phyloP scores from a whole-genome alignment of 2,888 invertebrate species.

The Torymus aiolomorphi region DNA sequence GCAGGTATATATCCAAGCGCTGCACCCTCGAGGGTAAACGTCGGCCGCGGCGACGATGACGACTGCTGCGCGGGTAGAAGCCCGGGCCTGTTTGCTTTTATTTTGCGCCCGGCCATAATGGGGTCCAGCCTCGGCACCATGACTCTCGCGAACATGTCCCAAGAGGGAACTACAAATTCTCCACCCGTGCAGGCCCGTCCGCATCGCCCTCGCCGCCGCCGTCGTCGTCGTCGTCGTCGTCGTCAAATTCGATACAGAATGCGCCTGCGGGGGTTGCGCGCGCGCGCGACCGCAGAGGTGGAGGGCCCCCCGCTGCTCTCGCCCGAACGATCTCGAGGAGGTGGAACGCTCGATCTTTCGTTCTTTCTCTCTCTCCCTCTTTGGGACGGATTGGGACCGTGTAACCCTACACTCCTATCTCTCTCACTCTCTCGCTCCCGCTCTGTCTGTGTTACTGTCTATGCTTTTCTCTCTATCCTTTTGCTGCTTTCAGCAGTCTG shows the following conservation, averaged over 20 bases:
- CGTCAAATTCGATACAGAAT: conserved; percentile 65
- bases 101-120: conserved; percentile 21
- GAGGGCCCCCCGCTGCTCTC: conserved; percentile 62
- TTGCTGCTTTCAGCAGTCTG: conserved; percentile 44
- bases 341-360: conserved; percentile 53
- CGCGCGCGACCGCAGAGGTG: conserved; percentile 26
- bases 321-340: conserved; percentile 60
- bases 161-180: conserved; percentile 59
- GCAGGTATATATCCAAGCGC: conserved; percentile 12
- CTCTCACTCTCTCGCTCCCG: conserved; percentile 5
- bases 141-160: conserved; percentile 30
- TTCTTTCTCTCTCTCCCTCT: conserved; percentile 17
- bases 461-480: conserved; percentile 35
- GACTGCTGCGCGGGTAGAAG: neutral
- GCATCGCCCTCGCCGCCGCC: conserved; percentile 26
- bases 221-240: conserved; percentile 59
- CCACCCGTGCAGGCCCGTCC: conserved; percentile 6
- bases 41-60: neutral
- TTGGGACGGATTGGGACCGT: conserved; percentile 7
- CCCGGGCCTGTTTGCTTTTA: conserved; percentile 22
- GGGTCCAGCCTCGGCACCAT: conserved; percentile 26
- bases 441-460: conserved; percentile 18
- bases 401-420: conserved; percentile 25
- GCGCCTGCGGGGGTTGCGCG: conserved; percentile 56
- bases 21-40: neutral